Evolutionary conservation across 2,797 vertebrate genomes (phyloP), one percentile per base, ranked within the genome.

Genomic region (Chanos chanos): DNA sequence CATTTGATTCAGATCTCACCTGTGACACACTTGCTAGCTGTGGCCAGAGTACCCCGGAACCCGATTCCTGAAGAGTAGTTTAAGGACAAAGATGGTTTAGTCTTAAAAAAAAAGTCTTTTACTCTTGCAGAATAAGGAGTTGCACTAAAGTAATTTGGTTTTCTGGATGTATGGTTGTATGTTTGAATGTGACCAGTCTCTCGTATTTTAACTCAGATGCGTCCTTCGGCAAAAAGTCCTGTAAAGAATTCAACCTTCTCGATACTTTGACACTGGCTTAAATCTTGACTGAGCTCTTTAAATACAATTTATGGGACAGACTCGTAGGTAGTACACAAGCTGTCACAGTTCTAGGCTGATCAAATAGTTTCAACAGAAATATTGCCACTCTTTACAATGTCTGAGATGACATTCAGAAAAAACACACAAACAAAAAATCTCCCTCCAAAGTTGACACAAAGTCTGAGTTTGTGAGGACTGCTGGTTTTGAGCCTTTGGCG

Each of bases 291-390:
- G 28, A 67, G 49, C 49, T 33, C 52, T 57, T 39, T 25, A 59
- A 63, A 54, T 40, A 19, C 33, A 59, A 47, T 64, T 47, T 50
- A 27, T 59, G 34, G 22, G 55, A 59, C 49, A 59, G 34, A 70
- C 48, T 64, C 61, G 64, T 52, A 50, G 43, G 33, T 51, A 54
- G 43, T 36, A 49, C 30, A 41, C 50, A 55, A 31, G 27, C 22
- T 70, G 43, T 55, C 45, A 40, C 36, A 59, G 50, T 71, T n/a
- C 51, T 44, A 37, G 24, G 47, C 49, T 24, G 25, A 39, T 28
- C 43, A 39, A 22, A 40, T 40, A 3, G 7, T n/a, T 18, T 47
- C 40, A 58, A 24, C 13, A 30, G n/a, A 43, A 55, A 31, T 57
- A 16, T 44, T 45, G 50, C 28, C 25, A 25, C 57, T 51, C 18